Conservation (phyloP, 1,140 invertebrate species). For the Arctopsyche grandis region DNA sequence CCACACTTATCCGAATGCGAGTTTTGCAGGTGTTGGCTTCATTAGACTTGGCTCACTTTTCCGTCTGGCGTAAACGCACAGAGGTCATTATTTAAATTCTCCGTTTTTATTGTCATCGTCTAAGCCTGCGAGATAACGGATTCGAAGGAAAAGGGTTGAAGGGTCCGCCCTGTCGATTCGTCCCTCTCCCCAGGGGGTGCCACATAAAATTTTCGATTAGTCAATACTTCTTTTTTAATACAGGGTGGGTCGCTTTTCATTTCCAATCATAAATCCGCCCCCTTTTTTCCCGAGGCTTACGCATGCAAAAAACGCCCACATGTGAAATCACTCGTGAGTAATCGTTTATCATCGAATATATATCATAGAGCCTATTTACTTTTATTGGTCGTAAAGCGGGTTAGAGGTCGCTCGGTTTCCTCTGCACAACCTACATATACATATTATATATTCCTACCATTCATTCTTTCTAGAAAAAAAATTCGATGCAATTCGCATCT, state of each 20-base stretch:
- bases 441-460: too few relatives aligned
- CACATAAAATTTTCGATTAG: slow-evolving; percentile 36
- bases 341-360: slow-evolving; percentile 41
- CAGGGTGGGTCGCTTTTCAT: slow-evolving; percentile 3
- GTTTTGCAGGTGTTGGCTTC: too few relatives aligned
- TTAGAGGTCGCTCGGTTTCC: slow-evolving; percentile 16
- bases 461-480: too few relatives aligned
- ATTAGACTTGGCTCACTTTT: too few relatives aligned
- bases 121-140: not conserved
- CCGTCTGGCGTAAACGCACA: too few relatives aligned
- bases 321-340: slow-evolving; percentile 38
- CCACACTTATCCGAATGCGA: too few relatives aligned
- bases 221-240: slow-evolving; percentile 36
- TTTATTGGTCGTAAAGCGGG: slow-evolving; percentile 36
- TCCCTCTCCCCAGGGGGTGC: not conserved
- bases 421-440: too few relatives aligned
- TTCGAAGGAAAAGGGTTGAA: not conserved
- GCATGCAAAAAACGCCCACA: slow-evolving; percentile 25
- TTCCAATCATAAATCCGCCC: slow-evolving; percentile 33
- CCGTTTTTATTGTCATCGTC: not conserved
- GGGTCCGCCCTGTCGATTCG: not conserved
- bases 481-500: too few relatives aligned
- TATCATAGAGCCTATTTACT: slow-evolving; percentile 38
- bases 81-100: not conserved
- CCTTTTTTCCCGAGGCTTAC: not conserved